Base-by-base conservation (phyloP, 2,113 vertebrate genomes). In the Larimichthys polyactis region DNA sequence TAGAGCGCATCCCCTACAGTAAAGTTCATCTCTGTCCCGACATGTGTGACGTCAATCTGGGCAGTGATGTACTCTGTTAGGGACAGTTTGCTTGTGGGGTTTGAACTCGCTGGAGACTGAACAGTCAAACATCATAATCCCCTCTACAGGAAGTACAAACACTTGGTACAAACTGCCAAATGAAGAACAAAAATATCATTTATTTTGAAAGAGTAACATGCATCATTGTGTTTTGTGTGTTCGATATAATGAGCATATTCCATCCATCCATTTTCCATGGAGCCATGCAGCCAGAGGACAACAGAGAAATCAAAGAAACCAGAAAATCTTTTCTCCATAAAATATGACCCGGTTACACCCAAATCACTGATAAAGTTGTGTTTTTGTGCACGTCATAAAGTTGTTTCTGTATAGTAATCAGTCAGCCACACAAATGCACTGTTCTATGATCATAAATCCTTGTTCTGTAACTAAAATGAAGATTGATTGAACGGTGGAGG, bases 111-210 rank as follows among this genome's bases (percentile, higher is more conserved):
- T 81, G 95, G 92, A 29, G 94, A 96, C 44, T n/a, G 94, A 93
- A 88, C 98, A 99, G 79, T 94, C 86, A 85, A 99, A 99, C 51
- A 93, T 92, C 87, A 93, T 91, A 29, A 94, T 89, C 9, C 91
- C 92, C 51, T 91, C 92, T 44, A 96, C 63, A 19, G 96, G 96
- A 85, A 97, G 87, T 73, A 98, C 97, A 71, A 97, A 94, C 82
- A 98, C 96, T 91, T 99, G 97, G 91, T 98, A 99, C n/a, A 96
- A 88, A 90, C 98, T 99, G 89, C 22, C 17, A 79, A 63, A 78
- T 3, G 4, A 74, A 82, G 27, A 77, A 63, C 12, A 82, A 12
- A 51, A 58, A 22, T 22, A 59, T 27, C 12, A 55, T 11, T 62
- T 66, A 49, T 20, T 51, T 69, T 54, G 9, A 16, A 49, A 7